Evolutionary conservation across 1,140 invertebrate genomes (phyloP).

Genomic region (Drosophila kanapiae): DNA sequence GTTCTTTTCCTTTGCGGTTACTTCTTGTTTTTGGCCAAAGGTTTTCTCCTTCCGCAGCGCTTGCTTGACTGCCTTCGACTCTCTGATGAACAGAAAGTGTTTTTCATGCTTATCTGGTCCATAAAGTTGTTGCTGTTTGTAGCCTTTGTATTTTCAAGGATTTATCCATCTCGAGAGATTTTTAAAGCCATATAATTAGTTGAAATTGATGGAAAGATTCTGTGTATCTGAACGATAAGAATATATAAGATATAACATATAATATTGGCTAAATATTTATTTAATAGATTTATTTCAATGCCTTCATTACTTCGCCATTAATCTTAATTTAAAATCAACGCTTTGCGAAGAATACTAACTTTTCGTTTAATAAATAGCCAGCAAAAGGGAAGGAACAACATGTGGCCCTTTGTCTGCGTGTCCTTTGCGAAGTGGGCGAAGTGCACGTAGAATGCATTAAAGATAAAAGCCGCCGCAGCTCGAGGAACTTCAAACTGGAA

Average conservation of each 20-base stretch:
- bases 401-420: slow-evolving; percentile 2
- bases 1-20: slow-evolving; percentile 27
- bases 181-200: neutral
- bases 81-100: slow-evolving; percentile 17
- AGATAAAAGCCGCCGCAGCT: slow-evolving; percentile 58
- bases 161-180: neutral
- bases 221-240: neutral
- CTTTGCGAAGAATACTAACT: slow-evolving; percentile 20
- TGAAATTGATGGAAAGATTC: too few species aligned
- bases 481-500: slow-evolving; percentile 64
- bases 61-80: slow-evolving; percentile 12
- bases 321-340: slow-evolving; percentile 36
- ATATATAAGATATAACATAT: neutral
- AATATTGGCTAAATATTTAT: neutral
- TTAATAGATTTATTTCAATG: slow-evolving; percentile 5
- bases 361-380: slow-evolving; percentile 37
- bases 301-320: neutral
- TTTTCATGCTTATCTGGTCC: slow-evolving; percentile 25
- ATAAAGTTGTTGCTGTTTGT: slow-evolving; percentile 13
- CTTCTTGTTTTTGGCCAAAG: slow-evolving; percentile 25
- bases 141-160: neutral
- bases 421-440: slow-evolving; percentile 21
- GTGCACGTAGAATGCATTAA: slow-evolving; percentile 73
- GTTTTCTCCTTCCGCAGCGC: neutral
- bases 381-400: neutral